These are phyloP conservation scores for Neosalanx taihuensis DNA, from an alignment of 2,797 vertebrate species.

Conservation along the genomic window DNA sequence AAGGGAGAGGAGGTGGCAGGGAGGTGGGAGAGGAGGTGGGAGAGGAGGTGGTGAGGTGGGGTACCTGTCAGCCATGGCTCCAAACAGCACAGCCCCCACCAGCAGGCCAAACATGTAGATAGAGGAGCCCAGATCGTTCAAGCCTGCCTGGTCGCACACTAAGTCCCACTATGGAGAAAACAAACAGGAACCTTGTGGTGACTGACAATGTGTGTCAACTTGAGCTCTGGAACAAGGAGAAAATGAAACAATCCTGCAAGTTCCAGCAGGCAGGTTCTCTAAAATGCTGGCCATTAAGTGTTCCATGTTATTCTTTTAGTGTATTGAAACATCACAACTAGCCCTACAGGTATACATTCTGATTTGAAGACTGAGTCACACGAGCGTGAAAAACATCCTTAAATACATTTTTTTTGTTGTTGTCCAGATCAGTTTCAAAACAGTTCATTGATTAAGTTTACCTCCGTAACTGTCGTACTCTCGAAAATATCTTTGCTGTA, in stretches of 20 bases:
- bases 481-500: conserved; percentile 65
- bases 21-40: not conserved
- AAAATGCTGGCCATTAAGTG: no score
- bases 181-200: not conserved
- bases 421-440: no score
- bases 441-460: conserved; percentile 29
- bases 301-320: no score
- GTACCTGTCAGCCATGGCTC: conserved; percentile 61
- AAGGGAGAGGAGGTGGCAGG: not conserved
- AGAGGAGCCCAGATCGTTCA: conserved; percentile 64
- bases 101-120: conserved; percentile 72
- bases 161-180: conserved; percentile 59
- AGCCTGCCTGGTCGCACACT: conserved; percentile 60
- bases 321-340: no score
- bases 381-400: not conserved
- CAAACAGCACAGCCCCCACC: conserved; percentile 63
- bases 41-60: not conserved
- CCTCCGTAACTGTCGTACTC: conserved; percentile 68
- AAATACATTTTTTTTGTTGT: no score
- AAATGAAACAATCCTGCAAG: not conserved
- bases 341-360: no score
- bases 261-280: no score
- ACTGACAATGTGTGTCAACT: no score
- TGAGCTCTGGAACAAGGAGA: no score
- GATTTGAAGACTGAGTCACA: no score